These are phyloP conservation scores for Corythornis madagascariensis DNA, from an alignment of 2,113 vertebrate genomes.

Conservation along the genomic window DNA sequence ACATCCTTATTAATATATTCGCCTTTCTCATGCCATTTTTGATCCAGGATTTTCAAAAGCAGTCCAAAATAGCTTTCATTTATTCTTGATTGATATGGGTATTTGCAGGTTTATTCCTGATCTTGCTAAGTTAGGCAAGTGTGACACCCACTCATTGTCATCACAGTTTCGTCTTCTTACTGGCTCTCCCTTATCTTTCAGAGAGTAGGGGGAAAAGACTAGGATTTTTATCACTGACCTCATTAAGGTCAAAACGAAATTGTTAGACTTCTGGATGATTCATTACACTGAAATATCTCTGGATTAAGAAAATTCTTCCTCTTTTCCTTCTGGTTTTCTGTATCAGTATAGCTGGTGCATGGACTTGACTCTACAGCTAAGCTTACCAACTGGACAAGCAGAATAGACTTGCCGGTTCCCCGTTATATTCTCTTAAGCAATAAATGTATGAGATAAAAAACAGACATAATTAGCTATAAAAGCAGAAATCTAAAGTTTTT, in stretches of 20 bases:
- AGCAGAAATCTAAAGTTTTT: neutral
- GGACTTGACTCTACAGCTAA: neutral
- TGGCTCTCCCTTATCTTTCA: neutral
- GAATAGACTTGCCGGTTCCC: neutral
- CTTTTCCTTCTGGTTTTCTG: neutral
- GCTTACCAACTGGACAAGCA: neutral
- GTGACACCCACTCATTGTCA: fast-evolving
- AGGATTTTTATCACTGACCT: neutral
- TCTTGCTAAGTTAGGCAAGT: neutral
- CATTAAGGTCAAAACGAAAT: neutral
- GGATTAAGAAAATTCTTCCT: neutral
- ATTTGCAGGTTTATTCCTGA: neutral
- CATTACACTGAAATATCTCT: neutral
- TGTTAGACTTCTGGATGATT: neutral
- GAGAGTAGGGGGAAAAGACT: fast-evolving
- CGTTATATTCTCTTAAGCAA: neutral
- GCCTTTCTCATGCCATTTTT: neutral
- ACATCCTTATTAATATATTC: neutral
- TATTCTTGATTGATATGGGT: neutral
- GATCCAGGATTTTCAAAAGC: neutral
- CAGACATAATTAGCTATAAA: neutral
- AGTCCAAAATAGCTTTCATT: neutral
- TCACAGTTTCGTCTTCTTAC: neutral
- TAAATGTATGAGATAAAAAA: neutral
- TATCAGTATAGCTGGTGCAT: neutral